Conservation (phyloP, 2,888 invertebrate genomes). For the Chymomyza amoena region DNA sequence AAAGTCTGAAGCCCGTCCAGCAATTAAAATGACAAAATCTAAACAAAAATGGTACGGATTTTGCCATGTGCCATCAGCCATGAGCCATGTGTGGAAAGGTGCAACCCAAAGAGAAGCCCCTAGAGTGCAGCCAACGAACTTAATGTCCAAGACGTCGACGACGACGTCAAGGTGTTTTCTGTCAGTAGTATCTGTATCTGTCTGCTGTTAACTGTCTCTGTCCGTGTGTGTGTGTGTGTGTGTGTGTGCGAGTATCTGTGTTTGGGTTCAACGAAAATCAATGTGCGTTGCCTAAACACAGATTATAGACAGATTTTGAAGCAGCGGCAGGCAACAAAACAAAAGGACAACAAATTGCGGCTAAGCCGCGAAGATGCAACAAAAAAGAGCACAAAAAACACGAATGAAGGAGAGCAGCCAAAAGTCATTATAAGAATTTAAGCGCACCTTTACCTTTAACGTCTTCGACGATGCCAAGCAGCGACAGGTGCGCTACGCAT, state of each 20-base stretch:
- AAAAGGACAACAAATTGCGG: constrained; percentile 67
- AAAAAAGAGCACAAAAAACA: background rate
- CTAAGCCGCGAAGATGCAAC: constrained; percentile 50
- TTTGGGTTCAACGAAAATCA: constrained; percentile 38
- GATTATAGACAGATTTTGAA: constrained; percentile 70
- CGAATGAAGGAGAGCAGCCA: constrained; percentile 17
- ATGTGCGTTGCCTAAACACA: constrained; percentile 57
- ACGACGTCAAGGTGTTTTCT: constrained; percentile 59
- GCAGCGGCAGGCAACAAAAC: constrained; percentile 49
- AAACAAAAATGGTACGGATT: constrained; percentile 69
- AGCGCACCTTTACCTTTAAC: constrained; percentile 69
- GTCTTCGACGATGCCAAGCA: constrained; percentile 39
- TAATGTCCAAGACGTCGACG: background rate
- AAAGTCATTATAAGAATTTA: constrained; percentile 73
- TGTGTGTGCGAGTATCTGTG: background rate
- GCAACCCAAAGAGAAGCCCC: constrained; percentile 27
- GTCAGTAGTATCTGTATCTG: background rate
- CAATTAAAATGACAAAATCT: constrained; percentile 73
- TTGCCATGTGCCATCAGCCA: constrained; percentile 46
- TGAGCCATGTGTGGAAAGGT: constrained; percentile 21
- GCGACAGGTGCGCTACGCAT: constrained; percentile 64
- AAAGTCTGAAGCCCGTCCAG: constrained; percentile 37
- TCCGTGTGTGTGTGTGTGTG: background rate
- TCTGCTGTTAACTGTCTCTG: background rate
- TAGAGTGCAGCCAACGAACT: constrained; percentile 35